Base-by-base conservation (phyloP, 2,113 vertebrate genomes). In the Leptobrachium leishanense region DNA sequence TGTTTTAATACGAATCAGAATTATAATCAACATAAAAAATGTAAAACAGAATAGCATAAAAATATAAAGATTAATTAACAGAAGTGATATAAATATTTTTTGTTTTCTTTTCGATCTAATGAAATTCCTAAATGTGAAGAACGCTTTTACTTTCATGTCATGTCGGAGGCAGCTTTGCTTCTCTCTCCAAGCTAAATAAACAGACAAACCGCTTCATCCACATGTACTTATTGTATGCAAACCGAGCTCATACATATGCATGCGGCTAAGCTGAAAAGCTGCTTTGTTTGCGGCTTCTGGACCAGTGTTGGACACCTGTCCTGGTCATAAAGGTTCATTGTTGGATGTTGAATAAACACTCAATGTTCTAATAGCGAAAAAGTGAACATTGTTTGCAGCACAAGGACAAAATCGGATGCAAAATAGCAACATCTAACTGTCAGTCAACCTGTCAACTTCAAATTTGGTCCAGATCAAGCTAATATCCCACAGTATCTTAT, bases 311-410 rank as follows among this genome's bases (percentile, higher is more conserved):
- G 71, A 74, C 77, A 80, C 77, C 77, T 80, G 77, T 80, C 77
- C 71, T 80, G 53, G n/a, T 41, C 77, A 80, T 74, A 80, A 80
- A 80, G 54, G 77, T 80, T 44, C 53, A 80, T 80, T 74, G 77
- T 74, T 50, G 59, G 41, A 80, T 74, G 74, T 67, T 80, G 77
- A 74, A 73, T 79, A 72, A 80, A 80, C 64, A 74, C 62, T 74
- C 2, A 43, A 68, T 74, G 54, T 15, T 74, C 63, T 54, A 40
- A 20, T 0, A 74, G 62, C 40, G 11, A 54, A 20, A 44, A 42
- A 31, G 59, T 72, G 43, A 46, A 65, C 13, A 66, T 40, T 42
- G 77, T 20, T 11, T 65, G 62, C 15, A 54, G 7, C 62, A 43
- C 40, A 67, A 54, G 42, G 20, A 63, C 42, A 10, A 31, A 43